Conservation (phyloP, 2,797 vertebrate genomes). For the Philypnodon macrostomus region DNA sequence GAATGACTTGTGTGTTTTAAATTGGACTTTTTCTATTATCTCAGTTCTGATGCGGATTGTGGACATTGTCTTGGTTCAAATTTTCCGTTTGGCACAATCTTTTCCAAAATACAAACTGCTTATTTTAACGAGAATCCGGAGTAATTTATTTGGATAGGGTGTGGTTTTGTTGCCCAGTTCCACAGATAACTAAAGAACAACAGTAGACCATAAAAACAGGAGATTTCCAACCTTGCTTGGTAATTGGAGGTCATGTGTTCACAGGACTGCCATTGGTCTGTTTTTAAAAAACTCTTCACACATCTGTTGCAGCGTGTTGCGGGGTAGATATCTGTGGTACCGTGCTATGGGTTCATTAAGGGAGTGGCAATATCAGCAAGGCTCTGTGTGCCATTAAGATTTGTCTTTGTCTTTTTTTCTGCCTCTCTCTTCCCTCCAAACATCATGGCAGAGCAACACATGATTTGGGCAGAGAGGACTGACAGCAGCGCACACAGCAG, state of each 20-base stretch:
- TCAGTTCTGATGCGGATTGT: constrained; percentile 12
- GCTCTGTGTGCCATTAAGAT: constrained; percentile 69
- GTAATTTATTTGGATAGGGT: constrained; percentile 46
- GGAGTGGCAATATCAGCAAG: constrained; percentile 70
- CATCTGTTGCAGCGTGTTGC: constrained; percentile 66
- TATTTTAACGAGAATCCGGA: constrained; percentile 32
- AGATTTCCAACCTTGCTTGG: constrained; percentile 60
- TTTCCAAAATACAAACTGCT: constrained; percentile 30
- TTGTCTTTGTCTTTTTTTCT: constrained; percentile 65
- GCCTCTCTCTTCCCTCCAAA: constrained; percentile 45
- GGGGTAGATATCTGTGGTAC: constrained; percentile 54
- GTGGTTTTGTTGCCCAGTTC: constrained; percentile 58
- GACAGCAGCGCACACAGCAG: constrained; percentile 69
- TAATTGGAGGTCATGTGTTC: constrained; percentile 54
- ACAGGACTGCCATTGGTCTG: constrained; percentile 45
- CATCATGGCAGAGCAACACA: constrained; percentile 70
- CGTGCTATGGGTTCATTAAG: constrained; percentile 67
- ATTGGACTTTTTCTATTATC: constrained; percentile 39
- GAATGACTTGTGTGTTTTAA: constrained; percentile 62
- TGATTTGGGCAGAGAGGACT: constrained; percentile 73
- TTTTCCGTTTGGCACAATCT: constrained; percentile 27
- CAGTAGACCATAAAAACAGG: constrained; percentile 30
- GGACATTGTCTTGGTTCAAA: constrained; percentile 29
- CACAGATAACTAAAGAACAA: constrained; percentile 48
- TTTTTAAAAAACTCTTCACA: constrained; percentile 62